These are phyloP conservation scores for Siderastrea radians DNA, from an alignment of 92 coral and sea anemone genomes.

Conservation along the genomic window DNA sequence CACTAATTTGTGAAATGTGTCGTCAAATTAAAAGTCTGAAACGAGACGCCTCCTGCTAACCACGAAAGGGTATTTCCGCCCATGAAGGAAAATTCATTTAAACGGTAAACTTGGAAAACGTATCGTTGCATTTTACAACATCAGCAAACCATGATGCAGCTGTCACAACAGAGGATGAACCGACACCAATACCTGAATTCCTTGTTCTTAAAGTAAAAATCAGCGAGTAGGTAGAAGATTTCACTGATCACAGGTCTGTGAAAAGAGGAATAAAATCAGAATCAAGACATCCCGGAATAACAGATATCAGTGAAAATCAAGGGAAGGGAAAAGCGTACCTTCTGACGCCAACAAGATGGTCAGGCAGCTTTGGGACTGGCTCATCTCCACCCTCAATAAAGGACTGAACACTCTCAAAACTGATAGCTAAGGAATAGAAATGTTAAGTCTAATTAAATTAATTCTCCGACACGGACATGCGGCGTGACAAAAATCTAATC, in stretches of 20 bases:
- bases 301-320: background rate
- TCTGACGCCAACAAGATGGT: slow-evolving; percentile 69
- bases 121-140: no score
- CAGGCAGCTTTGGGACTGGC: slow-evolving; percentile 87
- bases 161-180: no score
- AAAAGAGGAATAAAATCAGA: background rate
- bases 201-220: slow-evolving; percentile 97
- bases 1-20: no score
- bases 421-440: slow-evolving; percentile 63
- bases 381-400: slow-evolving; percentile 94
- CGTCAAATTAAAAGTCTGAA: no score
- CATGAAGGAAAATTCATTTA: no score
- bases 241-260: slow-evolving; percentile 93
- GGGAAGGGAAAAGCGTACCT: slow-evolving; percentile 57
- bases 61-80: no score
- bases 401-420: slow-evolving; percentile 93
- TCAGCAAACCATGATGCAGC: no score
- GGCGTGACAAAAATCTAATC: no score
- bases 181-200: slow-evolving; percentile 86
- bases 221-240: slow-evolving; percentile 95
- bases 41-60: no score
- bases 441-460: background rate
- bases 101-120: no score
- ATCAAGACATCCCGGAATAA: background rate
- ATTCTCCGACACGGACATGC: no score